These are phyloP conservation scores for Euphysa ruthae DNA, from an alignment of 30 jellyfish, hydroid and myxozoan genomes.

Conservation along the genomic window DNA sequence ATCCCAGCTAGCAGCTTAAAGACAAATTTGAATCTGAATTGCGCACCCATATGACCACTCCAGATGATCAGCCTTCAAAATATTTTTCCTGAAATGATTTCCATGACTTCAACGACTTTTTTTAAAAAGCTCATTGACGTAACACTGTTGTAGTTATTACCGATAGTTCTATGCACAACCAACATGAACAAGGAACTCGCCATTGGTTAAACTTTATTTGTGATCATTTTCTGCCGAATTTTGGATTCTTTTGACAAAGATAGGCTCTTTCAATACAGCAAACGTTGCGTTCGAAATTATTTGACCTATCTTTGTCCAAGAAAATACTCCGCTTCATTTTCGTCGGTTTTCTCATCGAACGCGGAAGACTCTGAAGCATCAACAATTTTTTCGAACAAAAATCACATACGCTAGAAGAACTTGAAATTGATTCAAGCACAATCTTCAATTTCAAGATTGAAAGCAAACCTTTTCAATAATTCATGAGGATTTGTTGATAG, in stretches of 20 bases:
- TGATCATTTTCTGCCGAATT: background rate
- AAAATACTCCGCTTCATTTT: background rate
- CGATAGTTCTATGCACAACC: background rate
- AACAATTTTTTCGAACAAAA: background rate
- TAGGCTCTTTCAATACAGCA: background rate
- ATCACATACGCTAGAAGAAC: background rate
- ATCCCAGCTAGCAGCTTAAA: too few relatives aligned
- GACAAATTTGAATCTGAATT: too few relatives aligned
- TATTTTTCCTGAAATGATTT: too few relatives aligned
- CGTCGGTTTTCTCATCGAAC: background rate
- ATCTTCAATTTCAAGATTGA: background rate
- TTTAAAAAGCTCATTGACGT: background rate
- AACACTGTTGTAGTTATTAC: background rate
- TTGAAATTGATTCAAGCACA: slow-evolving; percentile 6
- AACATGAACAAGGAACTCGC: background rate
- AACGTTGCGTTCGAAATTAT: background rate
- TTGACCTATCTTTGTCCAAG: background rate
- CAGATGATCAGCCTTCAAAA: too few relatives aligned
- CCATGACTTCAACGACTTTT: background rate
- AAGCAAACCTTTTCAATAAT: background rate
- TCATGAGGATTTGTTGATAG: slow-evolving; percentile 4
- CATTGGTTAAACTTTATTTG: background rate
- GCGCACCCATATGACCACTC: too few relatives aligned
- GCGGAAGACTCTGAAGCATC: background rate
- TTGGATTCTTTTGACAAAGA: background rate